Evolutionary conservation across 2,888 invertebrate genomes (phyloP), one percentile per base, ranked within the genome.

Genomic region (Drosophila vallismaia): DNA sequence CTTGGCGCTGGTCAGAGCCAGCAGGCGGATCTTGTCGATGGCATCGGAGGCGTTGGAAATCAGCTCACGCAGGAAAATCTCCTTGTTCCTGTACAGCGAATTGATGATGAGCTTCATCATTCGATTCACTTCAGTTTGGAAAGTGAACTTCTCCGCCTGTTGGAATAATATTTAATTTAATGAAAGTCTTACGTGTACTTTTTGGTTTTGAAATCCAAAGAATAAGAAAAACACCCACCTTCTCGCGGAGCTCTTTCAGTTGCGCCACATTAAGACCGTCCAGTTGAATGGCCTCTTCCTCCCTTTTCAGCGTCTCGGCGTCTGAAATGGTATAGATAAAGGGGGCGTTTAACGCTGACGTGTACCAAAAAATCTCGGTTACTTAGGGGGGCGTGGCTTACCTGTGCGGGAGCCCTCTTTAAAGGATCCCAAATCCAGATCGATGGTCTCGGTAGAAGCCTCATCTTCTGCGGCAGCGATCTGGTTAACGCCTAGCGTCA

Each of bases 41-140:
- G 99, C 99, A 93, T 99, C 99, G 0, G 99, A 99, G 0, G 98
- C 99, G 93, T 99, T 99, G 0, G 99, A 99, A 89, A 99, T 99
- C 91, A 99, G 93, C 93, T 99, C 99, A 89, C 99, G 94, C 70
- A 99, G 93, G 94, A 98, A 99, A 85, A 99, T 99, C 95, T 99
- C 99, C 93, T 99, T 99, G 92, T 99, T 99, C 86, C 98, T 95
- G 92, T 99, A 99, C 7, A 99, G 93, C 7, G 99, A 99, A 93
- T 99, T 99, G 91, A 99, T 99, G 92, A 99, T 99, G 67, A 99
- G 94, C 92, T 99, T 99, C 99, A 99, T 99, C 98, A 99, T 99
- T 64, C 99, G 96, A 93, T 98, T 98, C 44, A 99, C 99, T 93
- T 99, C 99, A 0, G 99, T 98, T 93, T 99, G 97, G 93, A 99